These are phyloP conservation scores for Falco novaeseelandiae DNA, from an alignment of 2,797 vertebrate genomes.

Conservation along the genomic window DNA sequence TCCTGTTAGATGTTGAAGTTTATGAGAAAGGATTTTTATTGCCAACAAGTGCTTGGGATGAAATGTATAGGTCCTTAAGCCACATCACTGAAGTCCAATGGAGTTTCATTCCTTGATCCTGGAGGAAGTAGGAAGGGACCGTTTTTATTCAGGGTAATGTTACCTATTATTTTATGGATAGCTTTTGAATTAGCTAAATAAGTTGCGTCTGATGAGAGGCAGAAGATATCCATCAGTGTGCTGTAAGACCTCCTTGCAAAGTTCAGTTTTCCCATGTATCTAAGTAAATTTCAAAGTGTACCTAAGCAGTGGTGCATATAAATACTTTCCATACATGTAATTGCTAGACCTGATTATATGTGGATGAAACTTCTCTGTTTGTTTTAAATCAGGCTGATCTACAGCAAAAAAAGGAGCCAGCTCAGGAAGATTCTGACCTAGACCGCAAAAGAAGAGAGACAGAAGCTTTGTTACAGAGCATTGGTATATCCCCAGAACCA, in stretches of 20 bases:
- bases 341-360: background rate
- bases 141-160: background rate
- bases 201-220: background rate
- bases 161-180: background rate
- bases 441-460: conserved; percentile 88
- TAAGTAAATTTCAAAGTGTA: background rate
- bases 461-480: conserved; percentile 87
- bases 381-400: conserved; percentile 66
- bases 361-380: background rate
- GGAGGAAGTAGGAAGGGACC: background rate
- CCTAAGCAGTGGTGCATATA: background rate
- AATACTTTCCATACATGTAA: background rate
- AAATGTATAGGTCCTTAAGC: background rate
- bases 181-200: background rate
- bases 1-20: background rate
- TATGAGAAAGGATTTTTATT: background rate
- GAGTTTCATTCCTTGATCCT: background rate
- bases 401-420: conserved; percentile 85
- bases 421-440: conserved; percentile 84
- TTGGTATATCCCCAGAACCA: conserved; percentile 88
- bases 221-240: background rate
- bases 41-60: background rate
- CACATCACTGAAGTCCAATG: background rate
- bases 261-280: background rate
- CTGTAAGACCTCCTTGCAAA: background rate